A percentile compares a stretch with the other conserved stretches of the same genome.
Conservation (phyloP, 2,888 invertebrate genomes). For the Leptopterna dolabrata region DNA sequence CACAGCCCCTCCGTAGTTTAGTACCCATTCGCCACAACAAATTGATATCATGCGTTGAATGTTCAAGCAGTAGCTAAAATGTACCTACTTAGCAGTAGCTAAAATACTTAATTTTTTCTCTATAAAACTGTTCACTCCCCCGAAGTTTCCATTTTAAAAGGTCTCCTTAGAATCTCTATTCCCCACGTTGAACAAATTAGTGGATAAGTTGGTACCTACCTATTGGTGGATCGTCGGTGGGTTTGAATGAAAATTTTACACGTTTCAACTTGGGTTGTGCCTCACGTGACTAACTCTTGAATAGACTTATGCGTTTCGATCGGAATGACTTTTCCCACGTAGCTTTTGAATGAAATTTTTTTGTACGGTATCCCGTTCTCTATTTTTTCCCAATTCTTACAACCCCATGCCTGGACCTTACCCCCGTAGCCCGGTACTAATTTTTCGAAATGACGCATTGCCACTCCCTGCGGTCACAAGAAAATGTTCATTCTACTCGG, state of each 20-base stretch:
- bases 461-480: conserved; percentile 2
- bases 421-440: neutral
- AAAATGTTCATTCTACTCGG: neutral
- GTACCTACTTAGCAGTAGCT: too few relatives aligned
- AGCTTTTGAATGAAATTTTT: conserved; percentile 23
- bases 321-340: conserved; percentile 29
- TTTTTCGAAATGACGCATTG: conserved; percentile 23
- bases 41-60: too few relatives aligned
- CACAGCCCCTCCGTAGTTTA: too few relatives aligned
- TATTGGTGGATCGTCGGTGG: too few relatives aligned
- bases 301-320: neutral
- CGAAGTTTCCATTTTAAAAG: too few relatives aligned
- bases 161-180: too few relatives aligned
- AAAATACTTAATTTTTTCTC: too few relatives aligned
- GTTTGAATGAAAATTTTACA: neutral
- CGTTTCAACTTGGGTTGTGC: neutral
- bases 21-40: too few relatives aligned
- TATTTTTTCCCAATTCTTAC: neutral
- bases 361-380: neutral
- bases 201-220: too few relatives aligned
- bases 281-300: neutral
- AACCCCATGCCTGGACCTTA: neutral
- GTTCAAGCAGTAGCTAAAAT: too few relatives aligned
- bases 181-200: too few relatives aligned
- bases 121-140: too few relatives aligned